phyloP scores from a whole-genome alignment of 2,888 invertebrate species.

The Gastrophysa polygoni region DNA sequence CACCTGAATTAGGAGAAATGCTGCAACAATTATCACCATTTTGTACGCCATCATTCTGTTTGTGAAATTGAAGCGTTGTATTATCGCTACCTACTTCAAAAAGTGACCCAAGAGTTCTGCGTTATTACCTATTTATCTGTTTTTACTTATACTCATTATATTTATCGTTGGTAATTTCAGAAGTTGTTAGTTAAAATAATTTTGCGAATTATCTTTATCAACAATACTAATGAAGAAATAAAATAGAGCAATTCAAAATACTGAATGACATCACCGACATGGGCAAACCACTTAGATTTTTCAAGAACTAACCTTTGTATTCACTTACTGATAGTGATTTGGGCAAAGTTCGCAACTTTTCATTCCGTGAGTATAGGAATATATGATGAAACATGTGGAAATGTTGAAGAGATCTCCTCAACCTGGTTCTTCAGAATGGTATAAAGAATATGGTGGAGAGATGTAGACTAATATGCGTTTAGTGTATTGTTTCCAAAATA shows the following conservation, averaged over 20 bases:
- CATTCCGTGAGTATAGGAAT: no score
- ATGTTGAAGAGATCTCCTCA: no score
- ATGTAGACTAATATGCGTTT: no score
- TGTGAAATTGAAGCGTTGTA: not conserved
- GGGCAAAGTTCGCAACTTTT: no score
- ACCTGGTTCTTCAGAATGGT: no score
- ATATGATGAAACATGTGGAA: no score
- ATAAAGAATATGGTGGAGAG: no score
- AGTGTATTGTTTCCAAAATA: no score
- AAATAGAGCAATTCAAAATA: not conserved
- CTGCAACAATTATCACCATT: not conserved
- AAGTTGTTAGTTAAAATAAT: not conserved
- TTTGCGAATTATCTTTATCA: not conserved
- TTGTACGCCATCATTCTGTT: not conserved
- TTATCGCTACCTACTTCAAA: not conserved
- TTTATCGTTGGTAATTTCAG: constrained; percentile 1
- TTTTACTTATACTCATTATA: not conserved
- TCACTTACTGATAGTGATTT: no score
- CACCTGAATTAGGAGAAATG: not conserved
- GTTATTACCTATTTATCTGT: not conserved
- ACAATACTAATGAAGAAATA: not conserved
- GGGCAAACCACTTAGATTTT: no score
- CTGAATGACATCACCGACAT: no score
- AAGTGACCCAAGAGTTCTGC: not conserved
- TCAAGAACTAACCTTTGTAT: no score